These are phyloP conservation scores for Epinephelus awoara DNA, from an alignment of 2,797 vertebrate species.

Conservation along the genomic window DNA sequence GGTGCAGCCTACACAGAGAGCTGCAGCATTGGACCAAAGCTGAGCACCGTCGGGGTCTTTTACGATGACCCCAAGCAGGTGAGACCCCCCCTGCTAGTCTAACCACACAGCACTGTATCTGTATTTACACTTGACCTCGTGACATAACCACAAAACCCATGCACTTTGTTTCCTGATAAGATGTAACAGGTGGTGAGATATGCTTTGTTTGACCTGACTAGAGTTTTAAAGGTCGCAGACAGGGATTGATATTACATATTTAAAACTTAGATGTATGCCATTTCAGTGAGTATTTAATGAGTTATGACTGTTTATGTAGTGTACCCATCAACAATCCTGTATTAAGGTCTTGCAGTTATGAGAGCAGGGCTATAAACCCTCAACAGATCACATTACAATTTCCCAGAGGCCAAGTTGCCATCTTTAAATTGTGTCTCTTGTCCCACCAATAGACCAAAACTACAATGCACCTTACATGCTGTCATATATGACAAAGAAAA, in stretches of 20 bases:
- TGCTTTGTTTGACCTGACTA: slow-evolving; percentile 42
- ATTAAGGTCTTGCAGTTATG: too few relatives aligned
- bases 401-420: not conserved
- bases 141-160: slow-evolving; percentile 34
- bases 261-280: not conserved
- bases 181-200: slow-evolving; percentile 23
- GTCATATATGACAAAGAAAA: not conserved
- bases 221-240: slow-evolving; percentile 27
- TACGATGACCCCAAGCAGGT: slow-evolving; percentile 93
- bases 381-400: not conserved
- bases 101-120: not conserved
- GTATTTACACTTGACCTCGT: slow-evolving; percentile 38
- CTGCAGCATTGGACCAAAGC: slow-evolving; percentile 92
- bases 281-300: not conserved
- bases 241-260: not conserved
- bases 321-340: not conserved
- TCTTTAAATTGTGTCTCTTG: not conserved
- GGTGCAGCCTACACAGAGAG: slow-evolving; percentile 91
- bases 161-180: slow-evolving; percentile 63
- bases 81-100: slow-evolving; percentile 37
- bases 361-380: not conserved
- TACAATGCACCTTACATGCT: not conserved
- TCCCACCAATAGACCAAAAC: not conserved
- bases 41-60: slow-evolving; percentile 90
- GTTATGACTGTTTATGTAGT: not conserved